Evolutionary conservation across 2,113 vertebrate species (phyloP).

Genomic region (Actenoides lindsayi): DNA sequence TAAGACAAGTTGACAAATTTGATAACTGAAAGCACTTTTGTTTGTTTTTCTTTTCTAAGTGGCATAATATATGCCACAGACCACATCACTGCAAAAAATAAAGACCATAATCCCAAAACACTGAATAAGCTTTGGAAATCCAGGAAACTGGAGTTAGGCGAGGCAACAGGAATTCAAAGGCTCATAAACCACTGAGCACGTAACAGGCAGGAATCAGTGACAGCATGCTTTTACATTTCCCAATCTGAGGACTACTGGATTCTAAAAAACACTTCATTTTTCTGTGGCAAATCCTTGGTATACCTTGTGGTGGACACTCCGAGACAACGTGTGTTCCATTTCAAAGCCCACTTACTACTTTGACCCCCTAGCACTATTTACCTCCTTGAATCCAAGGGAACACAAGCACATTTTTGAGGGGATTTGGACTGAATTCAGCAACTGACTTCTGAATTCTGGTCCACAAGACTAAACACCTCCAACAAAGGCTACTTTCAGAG

Average conservation of each 20-base stretch:
- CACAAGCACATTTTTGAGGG: rapidly evolving
- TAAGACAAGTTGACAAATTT: background rate
- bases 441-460: background rate
- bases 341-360: background rate
- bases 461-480: background rate
- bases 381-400: background rate
- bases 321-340: background rate
- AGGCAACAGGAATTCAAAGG: background rate
- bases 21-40: background rate
- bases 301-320: background rate
- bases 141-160: background rate
- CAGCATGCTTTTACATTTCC: background rate
- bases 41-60: background rate
- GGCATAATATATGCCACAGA: background rate
- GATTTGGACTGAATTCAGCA: background rate
- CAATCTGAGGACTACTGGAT: background rate
- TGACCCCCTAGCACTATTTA: background rate
- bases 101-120: background rate
- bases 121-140: background rate
- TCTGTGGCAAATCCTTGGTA: background rate
- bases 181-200: background rate
- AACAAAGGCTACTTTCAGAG: background rate
- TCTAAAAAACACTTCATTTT: background rate
- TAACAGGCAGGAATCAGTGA: background rate
- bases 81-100: background rate